Conservation (phyloP, 2,113 vertebrate genomes). For the Entelurus aequoreus region DNA sequence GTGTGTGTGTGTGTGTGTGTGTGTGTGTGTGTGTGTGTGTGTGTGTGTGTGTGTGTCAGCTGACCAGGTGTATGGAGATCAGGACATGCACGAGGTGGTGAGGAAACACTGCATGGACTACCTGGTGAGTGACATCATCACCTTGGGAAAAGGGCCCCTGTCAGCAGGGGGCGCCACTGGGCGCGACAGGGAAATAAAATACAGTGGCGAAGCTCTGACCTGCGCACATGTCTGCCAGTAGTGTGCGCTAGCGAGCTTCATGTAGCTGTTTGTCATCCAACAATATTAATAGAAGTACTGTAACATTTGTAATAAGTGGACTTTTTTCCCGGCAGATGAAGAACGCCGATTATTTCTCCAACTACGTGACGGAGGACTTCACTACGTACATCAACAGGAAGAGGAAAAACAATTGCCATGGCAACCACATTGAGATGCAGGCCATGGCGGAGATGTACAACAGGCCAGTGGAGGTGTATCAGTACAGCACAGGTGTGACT, state of each 20-base stretch:
- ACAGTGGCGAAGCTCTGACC: too few relatives aligned
- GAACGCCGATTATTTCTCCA: constrained; percentile 93
- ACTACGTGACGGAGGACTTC: constrained; percentile 94
- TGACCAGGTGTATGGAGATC: constrained; percentile 89
- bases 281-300: neutral
- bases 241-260: too few relatives aligned
- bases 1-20: too few relatives aligned
- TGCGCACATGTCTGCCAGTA: too few relatives aligned
- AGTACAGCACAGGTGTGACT: constrained; percentile 83
- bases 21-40: too few relatives aligned
- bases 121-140: constrained; percentile 72
- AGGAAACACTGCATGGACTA: constrained; percentile 94
- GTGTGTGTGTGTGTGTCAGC: constrained; percentile 66
- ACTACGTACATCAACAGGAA: constrained; percentile 95
- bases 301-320: neutral
- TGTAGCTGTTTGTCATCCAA: too few relatives aligned
- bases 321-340: constrained; percentile 77
- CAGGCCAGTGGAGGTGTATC: constrained; percentile 91
- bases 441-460: constrained; percentile 98
- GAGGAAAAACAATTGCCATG: constrained; percentile 93
- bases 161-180: neutral
- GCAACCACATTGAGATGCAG: constrained; percentile 98
- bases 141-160: too few relatives aligned
- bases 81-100: constrained; percentile 92
- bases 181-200: too few relatives aligned